Percentiles rank a stretch among this genome's conserved stretches.
These are phyloP conservation scores for Globodera ellingtonae DNA, from an alignment of 1,140 invertebrate genomes.

Conservation along the genomic window DNA sequence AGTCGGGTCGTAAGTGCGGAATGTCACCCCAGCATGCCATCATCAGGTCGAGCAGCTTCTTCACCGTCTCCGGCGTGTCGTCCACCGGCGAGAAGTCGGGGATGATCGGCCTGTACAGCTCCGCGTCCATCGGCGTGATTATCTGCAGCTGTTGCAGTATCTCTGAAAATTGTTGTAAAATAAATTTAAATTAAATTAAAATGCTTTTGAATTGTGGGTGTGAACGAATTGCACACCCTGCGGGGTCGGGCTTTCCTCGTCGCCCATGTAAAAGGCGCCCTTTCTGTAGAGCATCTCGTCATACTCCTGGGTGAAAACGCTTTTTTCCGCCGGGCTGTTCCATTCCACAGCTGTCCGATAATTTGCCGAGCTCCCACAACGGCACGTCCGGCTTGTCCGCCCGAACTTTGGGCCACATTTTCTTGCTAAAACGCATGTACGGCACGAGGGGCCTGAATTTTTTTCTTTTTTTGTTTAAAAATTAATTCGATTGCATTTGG, in stretches of 20 bases:
- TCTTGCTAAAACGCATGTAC: slow-evolving; percentile 95
- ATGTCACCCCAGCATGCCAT: slow-evolving; percentile 87
- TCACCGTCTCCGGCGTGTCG: slow-evolving; percentile 71
- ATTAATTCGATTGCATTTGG: too few species aligned
- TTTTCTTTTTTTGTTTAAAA: slow-evolving; percentile 75
- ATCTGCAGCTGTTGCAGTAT: too few species aligned
- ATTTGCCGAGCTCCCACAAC: slow-evolving; percentile 96
- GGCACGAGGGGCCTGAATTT: slow-evolving; percentile 80
- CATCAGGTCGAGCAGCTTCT: slow-evolving; percentile 80
- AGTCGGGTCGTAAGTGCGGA: slow-evolving; percentile 82
- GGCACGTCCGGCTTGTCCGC: slow-evolving; percentile 89
- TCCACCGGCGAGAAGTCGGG: too few species aligned
- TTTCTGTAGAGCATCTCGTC: too few species aligned
- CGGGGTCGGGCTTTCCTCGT: too few species aligned
- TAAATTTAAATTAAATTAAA: too few species aligned
- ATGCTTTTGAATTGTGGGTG: too few species aligned
- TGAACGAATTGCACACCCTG: too few species aligned
- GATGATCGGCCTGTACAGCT: too few species aligned
- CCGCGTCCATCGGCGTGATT: slow-evolving; percentile 65
- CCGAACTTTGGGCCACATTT: slow-evolving; percentile 86
- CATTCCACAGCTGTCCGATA: slow-evolving; percentile 99
- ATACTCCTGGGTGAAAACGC: slow-evolving; percentile 93
- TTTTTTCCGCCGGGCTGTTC: slow-evolving; percentile 89
- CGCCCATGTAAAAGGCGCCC: too few species aligned
- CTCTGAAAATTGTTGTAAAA: too few species aligned